A percentile compares a stretch with the other conserved stretches of the same genome.
Conservation (phyloP, 2,888 invertebrate species). For the Stictocephala bisonia region DNA sequence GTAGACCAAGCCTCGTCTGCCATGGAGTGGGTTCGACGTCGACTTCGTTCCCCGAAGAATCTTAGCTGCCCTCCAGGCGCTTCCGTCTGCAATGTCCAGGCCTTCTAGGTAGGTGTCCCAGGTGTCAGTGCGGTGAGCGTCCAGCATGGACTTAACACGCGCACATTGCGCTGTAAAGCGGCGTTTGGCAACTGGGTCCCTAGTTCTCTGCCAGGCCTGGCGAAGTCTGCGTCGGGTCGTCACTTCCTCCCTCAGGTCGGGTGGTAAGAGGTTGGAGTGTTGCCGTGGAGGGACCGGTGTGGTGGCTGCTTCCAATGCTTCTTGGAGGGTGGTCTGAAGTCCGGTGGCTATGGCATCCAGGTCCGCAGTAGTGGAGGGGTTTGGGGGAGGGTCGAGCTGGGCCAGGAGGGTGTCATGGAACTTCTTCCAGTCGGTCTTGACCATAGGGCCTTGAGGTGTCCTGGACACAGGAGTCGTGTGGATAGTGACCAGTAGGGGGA, state of each 20-base stretch:
- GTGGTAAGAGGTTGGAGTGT: background rate
- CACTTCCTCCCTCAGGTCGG: background rate
- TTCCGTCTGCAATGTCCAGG: background rate
- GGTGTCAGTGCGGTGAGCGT: background rate
- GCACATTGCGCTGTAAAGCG: too few species aligned
- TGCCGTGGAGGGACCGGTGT: background rate
- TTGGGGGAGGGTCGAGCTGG: background rate
- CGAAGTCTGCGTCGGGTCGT: background rate
- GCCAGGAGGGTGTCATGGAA: background rate
- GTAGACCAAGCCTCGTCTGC: background rate
- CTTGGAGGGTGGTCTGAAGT: background rate
- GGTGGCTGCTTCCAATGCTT: background rate
- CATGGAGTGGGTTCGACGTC: background rate
- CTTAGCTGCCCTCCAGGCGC: background rate
- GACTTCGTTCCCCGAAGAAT: background rate
- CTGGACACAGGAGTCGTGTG: too few species aligned
- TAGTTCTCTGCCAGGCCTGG: background rate
- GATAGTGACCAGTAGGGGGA: conserved; percentile 5
- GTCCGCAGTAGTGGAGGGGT: background rate
- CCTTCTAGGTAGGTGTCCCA: background rate
- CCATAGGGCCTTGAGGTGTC: too few species aligned
- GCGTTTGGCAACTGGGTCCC: too few species aligned
- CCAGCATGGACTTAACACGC: too few species aligned
- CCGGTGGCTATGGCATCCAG: too few species aligned
- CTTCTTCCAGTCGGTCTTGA: background rate